Evolutionary conservation across 2,888 invertebrate genomes (phyloP).

Genomic region (Nasonovia ribisnigri): DNA sequence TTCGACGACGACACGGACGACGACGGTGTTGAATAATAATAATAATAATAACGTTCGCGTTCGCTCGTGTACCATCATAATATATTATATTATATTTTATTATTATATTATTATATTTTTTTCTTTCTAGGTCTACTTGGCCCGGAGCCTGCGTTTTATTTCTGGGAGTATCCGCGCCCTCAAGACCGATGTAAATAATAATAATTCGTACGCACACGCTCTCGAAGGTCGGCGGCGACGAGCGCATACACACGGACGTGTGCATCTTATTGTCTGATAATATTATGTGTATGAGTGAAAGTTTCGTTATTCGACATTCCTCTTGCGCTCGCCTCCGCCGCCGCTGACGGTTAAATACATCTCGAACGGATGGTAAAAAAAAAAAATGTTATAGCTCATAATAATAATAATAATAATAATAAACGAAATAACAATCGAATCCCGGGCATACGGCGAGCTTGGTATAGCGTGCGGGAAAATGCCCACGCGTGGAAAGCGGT

Average conservation of each 20-base stretch:
- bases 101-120: not conserved
- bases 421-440: slow-evolving; percentile 1
- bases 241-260: not conserved
- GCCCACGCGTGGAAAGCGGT: not conserved
- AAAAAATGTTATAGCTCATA: not conserved
- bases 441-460: not conserved
- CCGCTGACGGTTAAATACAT: slow-evolving; percentile 15
- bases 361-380: not conserved
- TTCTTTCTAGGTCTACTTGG: not conserved
- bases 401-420: not conserved
- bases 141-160: not conserved
- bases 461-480: not conserved
- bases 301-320: slow-evolving; percentile 50
- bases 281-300: slow-evolving; percentile 36
- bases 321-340: not conserved
- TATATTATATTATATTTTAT: not conserved
- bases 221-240: slow-evolving; percentile 27
- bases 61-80: not conserved
- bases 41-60: not conserved
- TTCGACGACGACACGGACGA: not conserved
- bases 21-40: not conserved
- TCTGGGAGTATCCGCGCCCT: slow-evolving; percentile 17
- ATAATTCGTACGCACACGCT: slow-evolving; percentile 1
- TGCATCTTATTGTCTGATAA: slow-evolving; percentile 37
- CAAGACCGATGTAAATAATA: not conserved